Evolutionary conservation across 2,888 invertebrate genomes (phyloP).

Genomic region (Clusia tigrina): DNA sequence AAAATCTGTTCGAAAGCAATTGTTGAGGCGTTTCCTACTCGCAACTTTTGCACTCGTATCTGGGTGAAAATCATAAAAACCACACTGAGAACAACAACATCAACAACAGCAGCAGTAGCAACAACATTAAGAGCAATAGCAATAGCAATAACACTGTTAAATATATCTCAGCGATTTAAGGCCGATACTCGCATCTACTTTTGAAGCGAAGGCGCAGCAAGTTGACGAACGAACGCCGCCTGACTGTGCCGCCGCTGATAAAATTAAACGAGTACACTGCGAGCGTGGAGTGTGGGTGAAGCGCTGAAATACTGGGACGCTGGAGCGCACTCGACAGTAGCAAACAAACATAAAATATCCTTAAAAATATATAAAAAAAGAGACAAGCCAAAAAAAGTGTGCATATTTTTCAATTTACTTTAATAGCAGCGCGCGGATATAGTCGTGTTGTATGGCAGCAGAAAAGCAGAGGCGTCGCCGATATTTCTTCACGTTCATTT

Average conservation of each 20-base stretch:
- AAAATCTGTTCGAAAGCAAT: constrained; percentile 50
- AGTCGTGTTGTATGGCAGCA: no score
- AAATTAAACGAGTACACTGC: constrained; percentile 30
- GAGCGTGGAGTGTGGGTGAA: not conserved
- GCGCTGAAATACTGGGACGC: not conserved
- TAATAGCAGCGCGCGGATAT: constrained; percentile 45
- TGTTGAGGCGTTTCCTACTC: constrained; percentile 32
- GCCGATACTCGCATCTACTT: constrained; percentile 30
- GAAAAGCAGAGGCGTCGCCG: not conserved
- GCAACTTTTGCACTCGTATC: constrained; percentile 12
- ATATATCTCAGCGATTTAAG: constrained; percentile 53
- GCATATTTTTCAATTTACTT: constrained; percentile 50
- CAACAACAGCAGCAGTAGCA: constrained; percentile 27
- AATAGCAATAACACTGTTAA: constrained; percentile 51
- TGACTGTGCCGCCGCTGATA: constrained; percentile 52
- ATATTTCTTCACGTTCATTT: not conserved
- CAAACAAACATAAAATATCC: constrained; percentile 48
- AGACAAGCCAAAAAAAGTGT: constrained; percentile 7
- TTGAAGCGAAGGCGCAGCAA: constrained; percentile 6
- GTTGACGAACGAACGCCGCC: no score
- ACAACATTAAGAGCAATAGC: constrained; percentile 15
- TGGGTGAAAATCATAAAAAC: constrained; percentile 50
- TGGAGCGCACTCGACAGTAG: constrained; percentile 44
- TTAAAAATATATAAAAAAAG: constrained; percentile 22
- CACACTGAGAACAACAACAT: constrained; percentile 39